A percentile compares a stretch with the other conserved stretches of the same genome.
Conservation (phyloP, 2,888 invertebrate genomes). For the Leucoptera coffeella region DNA sequence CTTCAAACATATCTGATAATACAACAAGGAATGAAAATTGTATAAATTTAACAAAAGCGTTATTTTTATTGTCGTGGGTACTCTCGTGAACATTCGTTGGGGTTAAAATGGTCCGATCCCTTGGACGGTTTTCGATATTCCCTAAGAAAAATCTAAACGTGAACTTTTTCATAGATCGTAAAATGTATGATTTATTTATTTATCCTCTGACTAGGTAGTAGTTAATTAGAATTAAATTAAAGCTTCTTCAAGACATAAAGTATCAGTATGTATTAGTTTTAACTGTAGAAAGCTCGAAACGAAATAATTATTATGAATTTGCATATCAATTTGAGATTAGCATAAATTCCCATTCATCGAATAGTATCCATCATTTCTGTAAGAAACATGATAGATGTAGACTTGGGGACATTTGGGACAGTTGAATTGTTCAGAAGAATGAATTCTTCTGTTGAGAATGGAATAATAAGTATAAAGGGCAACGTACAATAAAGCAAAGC, state of each 20-base stretch:
- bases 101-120: too few species aligned
- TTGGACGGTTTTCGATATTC: too few species aligned
- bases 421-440: slow-evolving; percentile 34
- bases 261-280: too few species aligned
- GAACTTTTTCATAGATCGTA: too few species aligned
- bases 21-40: slow-evolving; percentile 36
- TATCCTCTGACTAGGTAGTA: too few species aligned
- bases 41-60: slow-evolving; percentile 10
- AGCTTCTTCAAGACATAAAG: too few species aligned
- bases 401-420: slow-evolving; percentile 37
- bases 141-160: too few species aligned
- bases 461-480: slow-evolving; percentile 9
- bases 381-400: slow-evolving; percentile 21
- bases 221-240: too few species aligned
- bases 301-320: slow-evolving; percentile 34
- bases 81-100: slow-evolving; percentile 14
- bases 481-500: slow-evolving; percentile 14
- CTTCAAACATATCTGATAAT: slow-evolving; percentile 25
- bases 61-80: slow-evolving; percentile 43
- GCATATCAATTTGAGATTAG: slow-evolving; percentile 39
- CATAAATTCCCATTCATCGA: slow-evolving; percentile 37
- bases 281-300: too few species aligned
- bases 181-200: too few species aligned
- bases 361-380: slow-evolving; percentile 28
- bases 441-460: slow-evolving; percentile 15